These are phyloP conservation scores for Pteruthius melanotis DNA, from an alignment of 2,113 vertebrate species.

Conservation along the genomic window DNA sequence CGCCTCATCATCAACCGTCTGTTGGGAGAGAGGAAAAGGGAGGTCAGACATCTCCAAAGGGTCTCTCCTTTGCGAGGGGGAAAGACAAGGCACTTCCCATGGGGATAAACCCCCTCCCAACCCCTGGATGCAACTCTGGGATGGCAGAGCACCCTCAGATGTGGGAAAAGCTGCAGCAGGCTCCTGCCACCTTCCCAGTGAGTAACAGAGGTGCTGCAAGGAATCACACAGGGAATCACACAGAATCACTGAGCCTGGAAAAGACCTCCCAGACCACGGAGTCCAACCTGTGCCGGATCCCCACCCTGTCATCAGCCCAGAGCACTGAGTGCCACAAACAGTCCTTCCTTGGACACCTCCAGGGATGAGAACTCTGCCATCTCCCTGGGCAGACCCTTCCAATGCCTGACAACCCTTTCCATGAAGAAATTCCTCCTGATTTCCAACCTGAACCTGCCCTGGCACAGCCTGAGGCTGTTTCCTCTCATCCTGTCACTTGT, in stretches of 20 bases:
- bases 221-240: not conserved
- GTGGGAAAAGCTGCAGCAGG: not conserved
- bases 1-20: slow-evolving; percentile 97
- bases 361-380: not conserved
- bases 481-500: not conserved
- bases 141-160: not conserved
- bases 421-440: not conserved
- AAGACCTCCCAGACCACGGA: accelerated
- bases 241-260: not conserved
- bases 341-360: not conserved
- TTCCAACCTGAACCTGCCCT: not conserved
- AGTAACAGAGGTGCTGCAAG: not conserved
- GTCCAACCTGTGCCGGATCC: not conserved
- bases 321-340: not conserved
- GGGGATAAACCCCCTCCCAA: not conserved
- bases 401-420: not conserved
- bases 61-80: not conserved
- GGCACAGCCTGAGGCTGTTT: not conserved
- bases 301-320: not conserved
- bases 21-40: slow-evolving; percentile 37
- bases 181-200: not conserved
- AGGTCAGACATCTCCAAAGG: not conserved
- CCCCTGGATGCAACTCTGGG: not conserved
- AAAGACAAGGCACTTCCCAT: not conserved
- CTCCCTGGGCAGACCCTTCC: not conserved